Percentiles rank a stretch among this genome's conserved stretches.
Conservation (phyloP, 2,888 invertebrate species). For the Heliconius erato region DNA sequence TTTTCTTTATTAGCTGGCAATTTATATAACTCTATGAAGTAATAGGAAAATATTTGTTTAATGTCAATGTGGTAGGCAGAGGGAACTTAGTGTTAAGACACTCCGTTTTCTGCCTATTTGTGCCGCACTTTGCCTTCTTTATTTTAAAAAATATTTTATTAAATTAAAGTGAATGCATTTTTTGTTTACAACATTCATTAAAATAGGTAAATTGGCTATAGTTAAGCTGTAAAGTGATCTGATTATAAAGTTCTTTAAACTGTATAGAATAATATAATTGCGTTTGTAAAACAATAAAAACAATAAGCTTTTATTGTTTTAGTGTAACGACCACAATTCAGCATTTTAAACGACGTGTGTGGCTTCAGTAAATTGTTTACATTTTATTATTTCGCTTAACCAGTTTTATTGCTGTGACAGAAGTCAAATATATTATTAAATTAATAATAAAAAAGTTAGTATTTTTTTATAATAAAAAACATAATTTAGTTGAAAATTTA, state of each 20-base stretch:
- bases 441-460: not conserved
- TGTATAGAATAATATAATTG: constrained; percentile 49
- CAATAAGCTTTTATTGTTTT: constrained; percentile 54
- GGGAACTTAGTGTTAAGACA: too few species aligned
- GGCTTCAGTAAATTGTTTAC: constrained; percentile 53
- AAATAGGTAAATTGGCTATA: constrained; percentile 39
- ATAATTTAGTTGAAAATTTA: not conserved
- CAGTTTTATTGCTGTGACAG: constrained; percentile 43
- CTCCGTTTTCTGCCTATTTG: too few species aligned
- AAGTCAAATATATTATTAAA: constrained; percentile 23
- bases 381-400: constrained; percentile 41
- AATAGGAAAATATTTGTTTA: too few species aligned
- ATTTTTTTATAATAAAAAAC: not conserved
- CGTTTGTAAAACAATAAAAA: constrained; percentile 54
- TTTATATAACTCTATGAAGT: too few species aligned
- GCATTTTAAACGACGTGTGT: constrained; percentile 53
- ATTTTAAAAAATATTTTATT: too few species aligned
- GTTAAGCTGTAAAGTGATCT: constrained; percentile 49
- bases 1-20: not conserved
- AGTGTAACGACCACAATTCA: constrained; percentile 52
- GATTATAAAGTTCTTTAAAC: constrained; percentile 50
- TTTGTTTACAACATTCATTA: not conserved
- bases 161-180: not conserved
- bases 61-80: too few species aligned
- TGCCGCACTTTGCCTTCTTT: too few species aligned